phyloP scores from a whole-genome alignment of 2,797 vertebrate genomes.

The Vespertilio murinus region DNA sequence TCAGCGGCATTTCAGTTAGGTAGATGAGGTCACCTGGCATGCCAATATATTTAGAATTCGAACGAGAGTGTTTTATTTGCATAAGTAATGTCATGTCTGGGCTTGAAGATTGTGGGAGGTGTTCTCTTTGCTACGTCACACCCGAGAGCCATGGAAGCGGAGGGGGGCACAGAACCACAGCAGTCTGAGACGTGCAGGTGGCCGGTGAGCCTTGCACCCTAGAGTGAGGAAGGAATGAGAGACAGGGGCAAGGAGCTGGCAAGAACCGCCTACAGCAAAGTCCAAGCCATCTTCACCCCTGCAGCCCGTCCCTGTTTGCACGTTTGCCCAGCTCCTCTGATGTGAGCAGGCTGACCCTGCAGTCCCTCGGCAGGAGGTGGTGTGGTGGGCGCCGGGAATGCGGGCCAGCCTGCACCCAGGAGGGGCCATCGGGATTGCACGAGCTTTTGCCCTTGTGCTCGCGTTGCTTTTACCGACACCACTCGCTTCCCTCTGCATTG shows the following conservation, averaged over 20 bases:
- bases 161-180: background rate
- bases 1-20: background rate
- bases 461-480: fast-evolving
- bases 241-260: background rate
- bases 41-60: background rate
- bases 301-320: fast-evolving
- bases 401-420: background rate
- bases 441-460: background rate
- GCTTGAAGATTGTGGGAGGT: background rate
- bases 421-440: fast-evolving
- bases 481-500: fast-evolving
- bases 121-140: background rate
- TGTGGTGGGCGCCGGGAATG: fast-evolving
- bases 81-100: background rate
- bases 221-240: background rate
- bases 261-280: background rate
- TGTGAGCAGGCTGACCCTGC: background rate
- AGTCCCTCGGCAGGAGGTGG: background rate
- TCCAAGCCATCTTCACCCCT: background rate
- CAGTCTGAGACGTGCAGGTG: background rate
- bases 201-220: background rate
- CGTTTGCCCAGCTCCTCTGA: background rate
- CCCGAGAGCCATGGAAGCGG: background rate
- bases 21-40: background rate
- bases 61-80: background rate